These are phyloP conservation scores for Cryptoblepharus egeriae DNA, from an alignment of 2,797 vertebrate genomes.

Conservation along the genomic window DNA sequence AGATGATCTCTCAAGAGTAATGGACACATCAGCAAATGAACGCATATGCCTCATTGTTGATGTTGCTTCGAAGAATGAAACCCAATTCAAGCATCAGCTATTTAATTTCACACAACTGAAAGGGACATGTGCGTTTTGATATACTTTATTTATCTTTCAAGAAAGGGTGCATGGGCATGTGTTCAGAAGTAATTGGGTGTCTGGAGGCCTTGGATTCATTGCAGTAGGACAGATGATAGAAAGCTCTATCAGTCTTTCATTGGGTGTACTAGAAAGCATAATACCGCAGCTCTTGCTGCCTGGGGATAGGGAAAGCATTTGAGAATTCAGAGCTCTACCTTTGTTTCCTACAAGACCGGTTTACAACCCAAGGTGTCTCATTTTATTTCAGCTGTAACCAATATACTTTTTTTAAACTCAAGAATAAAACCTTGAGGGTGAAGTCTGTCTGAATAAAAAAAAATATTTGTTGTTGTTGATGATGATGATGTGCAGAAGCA, in stretches of 20 bases:
- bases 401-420: not conserved
- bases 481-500: not conserved
- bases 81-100: not conserved
- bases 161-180: accelerated
- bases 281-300: not conserved
- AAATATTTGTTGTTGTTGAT: not conserved
- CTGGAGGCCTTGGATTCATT: not conserved
- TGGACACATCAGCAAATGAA: not conserved
- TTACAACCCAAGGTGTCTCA: constrained; percentile 4
- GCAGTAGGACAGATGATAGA: not conserved
- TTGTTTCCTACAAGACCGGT: constrained; percentile 11
- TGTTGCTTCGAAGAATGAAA: not conserved
- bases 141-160: not conserved
- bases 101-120: not conserved
- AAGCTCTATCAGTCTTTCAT: not conserved
- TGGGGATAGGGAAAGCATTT: not conserved
- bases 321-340: constrained; percentile 6
- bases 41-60: not conserved
- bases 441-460: constrained; percentile 27
- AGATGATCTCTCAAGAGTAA: not conserved
- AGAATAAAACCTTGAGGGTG: constrained; percentile 18
- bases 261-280: not conserved
- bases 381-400: constrained; percentile 26
- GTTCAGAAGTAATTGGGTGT: not conserved
- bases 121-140: not conserved